Conservation (phyloP, 2,888 invertebrate genomes). For the Pristionchus maxplancki region DNA sequence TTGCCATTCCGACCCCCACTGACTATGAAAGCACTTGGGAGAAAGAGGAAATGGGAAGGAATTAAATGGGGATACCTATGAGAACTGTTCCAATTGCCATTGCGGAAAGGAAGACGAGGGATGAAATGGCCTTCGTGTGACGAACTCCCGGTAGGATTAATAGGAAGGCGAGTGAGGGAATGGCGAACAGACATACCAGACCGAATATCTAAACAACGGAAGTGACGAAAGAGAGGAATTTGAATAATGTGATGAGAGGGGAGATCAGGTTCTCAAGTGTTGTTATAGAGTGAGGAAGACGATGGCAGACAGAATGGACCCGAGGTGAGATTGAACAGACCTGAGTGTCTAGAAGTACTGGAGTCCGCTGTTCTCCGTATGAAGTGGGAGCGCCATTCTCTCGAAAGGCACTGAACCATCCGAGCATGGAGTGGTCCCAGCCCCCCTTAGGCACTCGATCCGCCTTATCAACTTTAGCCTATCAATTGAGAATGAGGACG, state of each 20-base stretch:
- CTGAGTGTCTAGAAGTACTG: slow-evolving; percentile 78
- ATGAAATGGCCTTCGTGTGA: slow-evolving; percentile 77
- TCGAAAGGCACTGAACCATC: slow-evolving; percentile 98
- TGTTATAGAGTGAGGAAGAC: slow-evolving; percentile 86
- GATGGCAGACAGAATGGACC: slow-evolving; percentile 90
- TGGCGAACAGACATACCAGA: slow-evolving; percentile 52
- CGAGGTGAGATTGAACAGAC: slow-evolving; percentile 79
- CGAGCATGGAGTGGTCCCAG: slow-evolving; percentile 79
- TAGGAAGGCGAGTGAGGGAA: slow-evolving; percentile 86
- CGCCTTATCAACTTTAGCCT: slow-evolving; percentile 30
- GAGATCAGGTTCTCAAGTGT: slow-evolving; percentile 47
- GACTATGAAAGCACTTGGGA: slow-evolving; percentile 36
- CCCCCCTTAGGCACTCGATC: slow-evolving; percentile 29
- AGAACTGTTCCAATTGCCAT: slow-evolving; percentile 94
- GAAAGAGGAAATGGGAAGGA: slow-evolving; percentile 53
- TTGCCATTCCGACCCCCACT: neutral
- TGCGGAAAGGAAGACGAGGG: slow-evolving; percentile 81
- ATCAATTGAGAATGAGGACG: slow-evolving; percentile 9
- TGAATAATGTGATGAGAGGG: slow-evolving; percentile 23
- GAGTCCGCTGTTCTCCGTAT: slow-evolving; percentile 94
- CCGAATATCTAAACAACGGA: slow-evolving; percentile 52
- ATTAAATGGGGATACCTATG: slow-evolving; percentile 83
- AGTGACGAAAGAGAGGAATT: slow-evolving; percentile 31
- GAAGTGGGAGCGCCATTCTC: slow-evolving; percentile 96
- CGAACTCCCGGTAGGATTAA: slow-evolving; percentile 91